Percentiles rank a stretch among this genome's conserved stretches.
These are phyloP conservation scores for Ceryle rudis DNA, from an alignment of 2,797 vertebrate species.

Conservation along the genomic window DNA sequence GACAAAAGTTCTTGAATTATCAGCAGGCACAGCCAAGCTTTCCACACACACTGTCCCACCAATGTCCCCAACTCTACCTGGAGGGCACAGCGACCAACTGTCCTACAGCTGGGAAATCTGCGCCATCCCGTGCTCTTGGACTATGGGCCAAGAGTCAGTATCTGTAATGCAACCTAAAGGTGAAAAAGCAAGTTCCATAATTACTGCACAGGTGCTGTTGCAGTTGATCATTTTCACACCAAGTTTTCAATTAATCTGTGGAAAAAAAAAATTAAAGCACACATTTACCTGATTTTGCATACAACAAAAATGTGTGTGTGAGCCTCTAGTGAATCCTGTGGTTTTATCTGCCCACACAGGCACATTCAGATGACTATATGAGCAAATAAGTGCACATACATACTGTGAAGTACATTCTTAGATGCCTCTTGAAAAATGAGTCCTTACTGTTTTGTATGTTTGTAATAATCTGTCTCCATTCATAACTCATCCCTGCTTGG, in stretches of 20 bases:
- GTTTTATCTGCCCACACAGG: background rate
- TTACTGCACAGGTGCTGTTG: conserved; percentile 57
- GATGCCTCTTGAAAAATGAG: conserved; percentile 1
- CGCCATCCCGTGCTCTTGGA: background rate
- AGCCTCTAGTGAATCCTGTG: background rate
- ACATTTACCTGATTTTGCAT: background rate
- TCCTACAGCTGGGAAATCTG: conserved; percentile 58
- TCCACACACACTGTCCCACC: conserved; percentile 48
- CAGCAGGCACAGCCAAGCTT: conserved; percentile 62
- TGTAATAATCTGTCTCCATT: conserved; percentile 32
- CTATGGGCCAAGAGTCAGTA: conserved; percentile 11
- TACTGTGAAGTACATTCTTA: background rate
- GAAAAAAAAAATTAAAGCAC: background rate
- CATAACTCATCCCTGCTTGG: conserved; percentile 49
- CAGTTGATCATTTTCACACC: conserved; percentile 55
- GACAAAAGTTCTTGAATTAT: conserved; percentile 63
- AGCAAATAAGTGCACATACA: background rate
- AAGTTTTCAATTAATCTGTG: conserved; percentile 11
- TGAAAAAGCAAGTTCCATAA: conserved; percentile 26
- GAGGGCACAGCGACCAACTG: conserved; percentile 28
- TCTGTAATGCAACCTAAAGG: conserved; percentile 43
- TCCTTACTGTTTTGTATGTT: conserved; percentile 3
- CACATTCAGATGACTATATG: background rate
- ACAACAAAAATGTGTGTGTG: background rate
- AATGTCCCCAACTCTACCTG: conserved; percentile 48